These are phyloP conservation scores for Harpalus rubripes DNA, from an alignment of 2,888 invertebrate genomes.

Conservation along the genomic window DNA sequence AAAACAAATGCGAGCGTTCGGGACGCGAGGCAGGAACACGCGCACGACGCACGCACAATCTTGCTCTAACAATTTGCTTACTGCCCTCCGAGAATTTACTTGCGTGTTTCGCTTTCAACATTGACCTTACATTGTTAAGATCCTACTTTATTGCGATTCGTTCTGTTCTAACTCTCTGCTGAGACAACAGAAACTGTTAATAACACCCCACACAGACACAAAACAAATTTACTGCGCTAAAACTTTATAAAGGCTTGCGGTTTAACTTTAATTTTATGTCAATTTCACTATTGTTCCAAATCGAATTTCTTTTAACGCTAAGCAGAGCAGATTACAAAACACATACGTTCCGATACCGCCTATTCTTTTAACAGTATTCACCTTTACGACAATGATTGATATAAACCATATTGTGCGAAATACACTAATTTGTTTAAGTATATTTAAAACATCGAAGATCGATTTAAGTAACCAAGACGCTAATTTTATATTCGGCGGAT, in stretches of 20 bases:
- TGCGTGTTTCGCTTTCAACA: constrained; percentile 47
- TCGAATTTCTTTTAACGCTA: neutral
- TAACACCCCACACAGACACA: constrained; percentile 29
- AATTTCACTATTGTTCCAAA: constrained; percentile 10
- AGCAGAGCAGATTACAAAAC: neutral
- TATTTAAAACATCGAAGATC: too few relatives aligned
- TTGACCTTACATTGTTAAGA: constrained; percentile 60
- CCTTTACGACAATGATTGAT: neutral
- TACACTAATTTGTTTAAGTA: neutral
- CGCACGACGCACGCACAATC: constrained; percentile 24
- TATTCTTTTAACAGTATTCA: neutral
- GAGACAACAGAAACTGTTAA: constrained; percentile 12
- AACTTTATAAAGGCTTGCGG: constrained; percentile 24
- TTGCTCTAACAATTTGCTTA: constrained; percentile 57
- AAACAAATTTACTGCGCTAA: constrained; percentile 29
- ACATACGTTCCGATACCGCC: neutral
- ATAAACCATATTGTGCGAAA: neutral
- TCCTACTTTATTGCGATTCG: constrained; percentile 56
- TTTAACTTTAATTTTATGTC: constrained; percentile 22
- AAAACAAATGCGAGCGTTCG: constrained; percentile 57
- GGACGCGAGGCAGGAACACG: neutral
- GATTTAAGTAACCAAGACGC: too few relatives aligned
- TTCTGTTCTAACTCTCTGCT: constrained; percentile 41
- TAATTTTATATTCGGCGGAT: too few relatives aligned
- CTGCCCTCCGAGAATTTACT: constrained; percentile 30